Evolutionary conservation across 2,797 vertebrate species (phyloP).

Genomic region (Fratercula arctica): DNA sequence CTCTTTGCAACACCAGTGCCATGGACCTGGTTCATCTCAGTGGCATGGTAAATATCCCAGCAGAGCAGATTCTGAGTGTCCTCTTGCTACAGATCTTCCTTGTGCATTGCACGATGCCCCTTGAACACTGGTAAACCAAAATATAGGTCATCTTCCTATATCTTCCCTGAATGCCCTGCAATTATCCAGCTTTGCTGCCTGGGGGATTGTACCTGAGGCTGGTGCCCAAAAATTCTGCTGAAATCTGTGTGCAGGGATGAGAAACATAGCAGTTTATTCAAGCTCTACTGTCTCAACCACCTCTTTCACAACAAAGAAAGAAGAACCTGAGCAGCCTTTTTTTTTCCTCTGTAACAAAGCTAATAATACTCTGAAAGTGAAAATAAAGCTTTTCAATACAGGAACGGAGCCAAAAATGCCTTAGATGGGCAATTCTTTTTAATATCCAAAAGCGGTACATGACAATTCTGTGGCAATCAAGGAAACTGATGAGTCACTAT

Average conservation of each 20-base stretch:
- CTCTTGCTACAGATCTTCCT: neutral
- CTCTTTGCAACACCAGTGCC: no score
- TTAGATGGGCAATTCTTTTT: neutral
- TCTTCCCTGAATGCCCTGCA: neutral
- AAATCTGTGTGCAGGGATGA: neutral
- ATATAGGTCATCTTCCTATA: neutral
- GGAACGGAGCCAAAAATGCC: neutral
- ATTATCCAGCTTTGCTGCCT: fast-evolving
- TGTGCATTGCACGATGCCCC: fast-evolving
- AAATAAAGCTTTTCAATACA: neutral
- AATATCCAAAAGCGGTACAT: neutral
- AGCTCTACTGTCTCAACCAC: neutral
- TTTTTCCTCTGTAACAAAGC: neutral
- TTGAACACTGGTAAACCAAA: neutral
- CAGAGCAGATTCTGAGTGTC: neutral
- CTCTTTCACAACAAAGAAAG: neutral
- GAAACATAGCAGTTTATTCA: neutral
- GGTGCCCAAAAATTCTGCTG: neutral
- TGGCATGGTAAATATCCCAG: neutral
- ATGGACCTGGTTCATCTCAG: neutral
- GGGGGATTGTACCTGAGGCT: neutral
- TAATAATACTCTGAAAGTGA: neutral
- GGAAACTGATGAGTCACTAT: neutral
- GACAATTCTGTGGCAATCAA: neutral
- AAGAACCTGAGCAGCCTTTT: neutral